Evolutionary conservation across 2,888 invertebrate genomes (phyloP).

Genomic region (Fissipunctia ypsillon): DNA sequence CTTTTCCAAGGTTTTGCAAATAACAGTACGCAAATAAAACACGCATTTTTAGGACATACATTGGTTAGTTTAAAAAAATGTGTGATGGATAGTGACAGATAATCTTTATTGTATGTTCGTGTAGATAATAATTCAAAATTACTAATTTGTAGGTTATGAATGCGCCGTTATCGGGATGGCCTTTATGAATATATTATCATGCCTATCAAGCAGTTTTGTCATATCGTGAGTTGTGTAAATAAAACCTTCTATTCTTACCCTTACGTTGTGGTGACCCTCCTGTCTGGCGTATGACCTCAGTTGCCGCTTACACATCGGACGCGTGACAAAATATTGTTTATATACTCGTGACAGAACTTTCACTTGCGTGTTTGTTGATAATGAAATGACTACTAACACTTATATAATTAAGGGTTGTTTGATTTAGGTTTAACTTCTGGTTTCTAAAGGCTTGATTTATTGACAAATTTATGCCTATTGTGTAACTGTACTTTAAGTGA

Average conservation of each 20-base stretch:
- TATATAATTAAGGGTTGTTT: conserved; percentile 38
- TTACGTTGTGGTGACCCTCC: neutral
- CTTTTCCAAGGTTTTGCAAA: no score
- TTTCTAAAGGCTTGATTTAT: neutral
- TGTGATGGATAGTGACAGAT: no score
- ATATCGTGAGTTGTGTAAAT: neutral
- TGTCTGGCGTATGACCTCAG: conserved; percentile 33
- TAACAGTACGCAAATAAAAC: no score
- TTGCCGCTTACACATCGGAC: conserved; percentile 16
- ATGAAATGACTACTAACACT: conserved; percentile 44
- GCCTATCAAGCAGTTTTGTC: no score
- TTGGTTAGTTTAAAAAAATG: no score
- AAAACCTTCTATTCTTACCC: neutral
- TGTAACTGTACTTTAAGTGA: neutral
- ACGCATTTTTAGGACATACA: no score
- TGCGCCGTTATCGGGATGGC: no score
- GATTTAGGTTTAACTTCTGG: conserved; percentile 38
- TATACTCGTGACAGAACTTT: conserved; percentile 3
- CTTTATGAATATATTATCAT: no score
- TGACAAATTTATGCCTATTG: neutral
- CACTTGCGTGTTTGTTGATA: conserved; percentile 38
- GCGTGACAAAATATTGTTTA: conserved; percentile 45
- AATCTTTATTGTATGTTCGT: no score
- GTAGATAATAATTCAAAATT: no score
- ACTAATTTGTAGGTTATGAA: no score